Evolutionary conservation across 2,797 vertebrate species (phyloP), one percentile per base, ranked within the genome.

Genomic region (Hydrophis major): DNA sequence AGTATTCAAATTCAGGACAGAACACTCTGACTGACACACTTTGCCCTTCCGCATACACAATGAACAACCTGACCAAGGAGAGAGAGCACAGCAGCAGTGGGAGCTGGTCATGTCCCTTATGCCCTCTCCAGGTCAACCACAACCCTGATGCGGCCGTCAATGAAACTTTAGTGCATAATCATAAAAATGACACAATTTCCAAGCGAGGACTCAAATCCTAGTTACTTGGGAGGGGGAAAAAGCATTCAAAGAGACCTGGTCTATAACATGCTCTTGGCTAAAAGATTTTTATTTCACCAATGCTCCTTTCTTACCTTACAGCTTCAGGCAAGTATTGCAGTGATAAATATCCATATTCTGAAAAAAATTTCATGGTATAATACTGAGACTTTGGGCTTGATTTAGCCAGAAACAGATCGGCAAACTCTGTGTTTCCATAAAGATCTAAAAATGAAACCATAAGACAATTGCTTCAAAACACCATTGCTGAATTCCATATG

Each of bases 301-400:
- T 69, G n/a, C 3, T 47, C 88, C 8, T 8, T 88, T 32, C 98
- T 94, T 94, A 99, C 99, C 98, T 98, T 95, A 99, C 97, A 12
- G 98, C 98, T 42, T 98, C 97, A 0, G 97, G 97, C 96, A 99
- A 97, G 96, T 98, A 97, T 74, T 97, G 97, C 98, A 99, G 99
- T 97, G 98, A 98, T 59, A 95, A 95, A 96, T 99, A 99, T 91
- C 98, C 97, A 47, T 98, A 98, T 50, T 97, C 97, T 94, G 98
- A 98, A 95, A 96, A 96, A 97, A 99, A 99, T 95, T 98, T 98
- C 93, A 99, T 97, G 94, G 98, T 98, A 94, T 98, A 96, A 94
- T 96, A 96, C 89, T 99, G 98, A 50, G 98, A 98, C 22, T 92
- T 96, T 6, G 98, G 98, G 87, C 98, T 98, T 86, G 97, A 97